Evolutionary conservation across 2,888 invertebrate genomes (phyloP).

Genomic region (Clitarchus hookeri): DNA sequence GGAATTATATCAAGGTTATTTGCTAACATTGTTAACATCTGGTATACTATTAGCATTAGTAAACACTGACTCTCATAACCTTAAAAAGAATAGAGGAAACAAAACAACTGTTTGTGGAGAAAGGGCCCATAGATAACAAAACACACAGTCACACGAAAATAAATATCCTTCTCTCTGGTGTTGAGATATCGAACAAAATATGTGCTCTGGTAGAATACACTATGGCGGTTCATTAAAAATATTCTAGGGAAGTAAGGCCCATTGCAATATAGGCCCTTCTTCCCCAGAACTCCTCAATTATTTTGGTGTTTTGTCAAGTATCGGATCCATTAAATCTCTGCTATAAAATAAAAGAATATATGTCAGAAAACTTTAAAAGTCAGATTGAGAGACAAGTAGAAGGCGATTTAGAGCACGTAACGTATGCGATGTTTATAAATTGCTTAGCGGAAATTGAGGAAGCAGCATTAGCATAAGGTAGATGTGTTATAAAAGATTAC

Average conservation of each 20-base stretch:
- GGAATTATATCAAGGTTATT: neutral
- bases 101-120: neutral
- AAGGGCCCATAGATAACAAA: neutral
- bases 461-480: too few relatives aligned
- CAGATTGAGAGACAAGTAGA: too few relatives aligned
- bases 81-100: neutral
- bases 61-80: neutral
- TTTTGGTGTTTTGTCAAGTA: too few relatives aligned
- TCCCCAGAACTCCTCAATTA: constrained; percentile 6
- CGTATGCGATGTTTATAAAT: too few relatives aligned
- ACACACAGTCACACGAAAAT: neutral
- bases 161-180: neutral
- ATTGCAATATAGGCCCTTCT: neutral
- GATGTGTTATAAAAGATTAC: too few relatives aligned
- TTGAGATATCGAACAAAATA: neutral
- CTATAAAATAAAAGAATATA: too few relatives aligned
- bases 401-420: too few relatives aligned
- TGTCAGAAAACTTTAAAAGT: too few relatives aligned
- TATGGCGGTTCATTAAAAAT: neutral
- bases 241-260: neutral
- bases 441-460: too few relatives aligned
- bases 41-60: neutral
- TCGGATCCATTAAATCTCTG: too few relatives aligned
- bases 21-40: neutral
- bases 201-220: neutral